Evolutionary conservation across 2,113 vertebrate genomes (phyloP), one percentile per base, ranked within the genome.

Genomic region (Mesoclemmys tuberculata): DNA sequence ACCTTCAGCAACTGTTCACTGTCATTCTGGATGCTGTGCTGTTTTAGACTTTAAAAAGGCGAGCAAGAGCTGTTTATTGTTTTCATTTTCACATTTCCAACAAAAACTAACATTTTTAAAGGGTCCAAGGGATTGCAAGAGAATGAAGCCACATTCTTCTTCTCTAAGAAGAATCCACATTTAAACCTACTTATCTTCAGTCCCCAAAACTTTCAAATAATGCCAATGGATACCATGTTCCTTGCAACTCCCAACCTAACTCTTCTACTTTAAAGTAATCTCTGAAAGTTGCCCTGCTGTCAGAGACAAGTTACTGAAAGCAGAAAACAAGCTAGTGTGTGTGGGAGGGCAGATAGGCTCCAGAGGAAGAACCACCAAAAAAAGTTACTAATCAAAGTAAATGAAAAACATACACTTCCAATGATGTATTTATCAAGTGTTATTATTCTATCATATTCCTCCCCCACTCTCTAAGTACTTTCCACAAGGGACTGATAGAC

Each of bases 401-500:
- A 49, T 2, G 16, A 10, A 89, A 93, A 95, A 46, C 64, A 82
- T 52, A 64, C 0, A 0, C 83, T 92, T 75, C 2, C 93, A 86
- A 93, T 48, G 85, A 93, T 77, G 18, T 86, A 18, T 89, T 96
- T 95, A 89, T 84, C 78, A 91, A 82, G 5, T 46, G 49, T 35
- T 56, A 80, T 82, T 91, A n/a, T 80, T 88, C 22, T 56, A 80
- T 27, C 41, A 41, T 88, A 85, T 85, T 82, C 86, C 88, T 77
- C 38, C 46, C 21, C n/a, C 21, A 38, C 83, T 85, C 88, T 81
- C 90, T 78, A 29, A 97, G 92, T 80, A 71, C 0, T 0, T 58
- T 94, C 94, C 90, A 82, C 52, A 77, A 92, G 83, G 61, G 80
- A 92, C 74, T 80, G 26, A 49, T 71, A 95, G 80, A 84, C 18